phyloP scores from a whole-genome alignment of 2,797 vertebrate species.

The Coendou prehensilis region DNA sequence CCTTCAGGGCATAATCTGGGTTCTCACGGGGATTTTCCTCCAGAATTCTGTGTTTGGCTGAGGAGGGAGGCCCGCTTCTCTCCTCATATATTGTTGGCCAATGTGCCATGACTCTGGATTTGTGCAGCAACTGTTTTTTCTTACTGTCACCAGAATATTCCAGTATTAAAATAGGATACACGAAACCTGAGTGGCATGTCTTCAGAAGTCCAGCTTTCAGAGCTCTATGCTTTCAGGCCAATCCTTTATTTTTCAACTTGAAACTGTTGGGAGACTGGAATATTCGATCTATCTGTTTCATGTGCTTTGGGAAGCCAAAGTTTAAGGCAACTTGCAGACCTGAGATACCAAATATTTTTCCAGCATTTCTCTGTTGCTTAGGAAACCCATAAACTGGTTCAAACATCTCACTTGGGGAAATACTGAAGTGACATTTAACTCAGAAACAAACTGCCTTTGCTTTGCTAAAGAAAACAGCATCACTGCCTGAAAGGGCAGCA shows the following conservation, averaged over 20 bases:
- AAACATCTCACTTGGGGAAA: slow-evolving; percentile 86
- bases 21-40: slow-evolving; percentile 79
- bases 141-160: slow-evolving; percentile 16
- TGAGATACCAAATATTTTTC: slow-evolving; percentile 87
- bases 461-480: slow-evolving; percentile 83
- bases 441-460: slow-evolving; percentile 83
- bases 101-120: slow-evolving; percentile 4
- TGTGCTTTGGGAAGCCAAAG: slow-evolving; percentile 73
- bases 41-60: slow-evolving; percentile 72
- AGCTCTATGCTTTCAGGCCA: not conserved
- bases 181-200: not conserved
- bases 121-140: not conserved
- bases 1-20: slow-evolving; percentile 80
- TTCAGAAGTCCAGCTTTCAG: not conserved
- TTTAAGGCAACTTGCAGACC: slow-evolving; percentile 81
- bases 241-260: slow-evolving; percentile 64
- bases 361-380: slow-evolving; percentile 86
- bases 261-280: slow-evolving; percentile 46
- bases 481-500: slow-evolving; percentile 73
- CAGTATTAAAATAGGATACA: not conserved
- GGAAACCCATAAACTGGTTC: slow-evolving; percentile 84
- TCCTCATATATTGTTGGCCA: slow-evolving; percentile 60
- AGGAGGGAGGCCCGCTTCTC: slow-evolving; percentile 47
- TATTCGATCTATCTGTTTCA: slow-evolving; percentile 78
- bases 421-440: slow-evolving; percentile 85